phyloP scores from a whole-genome alignment of 1,140 invertebrate genomes.

The Olivierus martensii region DNA sequence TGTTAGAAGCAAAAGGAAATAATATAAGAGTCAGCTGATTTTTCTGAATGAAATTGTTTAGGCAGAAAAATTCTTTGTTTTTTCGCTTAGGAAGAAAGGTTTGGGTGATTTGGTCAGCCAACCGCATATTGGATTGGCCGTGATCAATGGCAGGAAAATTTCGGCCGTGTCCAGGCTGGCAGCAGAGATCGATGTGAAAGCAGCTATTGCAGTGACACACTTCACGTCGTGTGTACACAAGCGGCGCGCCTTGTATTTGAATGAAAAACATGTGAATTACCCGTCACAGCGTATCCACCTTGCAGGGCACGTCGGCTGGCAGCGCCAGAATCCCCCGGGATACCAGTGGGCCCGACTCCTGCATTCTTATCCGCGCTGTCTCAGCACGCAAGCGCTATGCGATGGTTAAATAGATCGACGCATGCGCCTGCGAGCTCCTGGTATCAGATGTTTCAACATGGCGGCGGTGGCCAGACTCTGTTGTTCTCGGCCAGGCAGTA shows the following conservation, averaged over 20 bases:
- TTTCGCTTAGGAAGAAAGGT: too few relatives aligned
- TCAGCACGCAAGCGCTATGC: slow-evolving; percentile 16
- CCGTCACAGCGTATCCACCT: neutral
- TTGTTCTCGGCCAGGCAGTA: slow-evolving; percentile 23
- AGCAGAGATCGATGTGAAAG: too few relatives aligned
- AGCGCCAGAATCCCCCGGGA: neutral
- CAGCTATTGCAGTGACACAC: neutral
- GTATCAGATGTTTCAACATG: slow-evolving; percentile 32
- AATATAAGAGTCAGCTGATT: too few relatives aligned
- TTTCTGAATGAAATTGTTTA: too few relatives aligned
- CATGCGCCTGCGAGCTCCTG: slow-evolving; percentile 23
- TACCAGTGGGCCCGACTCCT: slow-evolving; percentile 16
- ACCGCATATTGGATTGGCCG: too few relatives aligned
- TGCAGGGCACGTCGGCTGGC: slow-evolving; percentile 13
- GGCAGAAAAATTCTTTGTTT: too few relatives aligned
- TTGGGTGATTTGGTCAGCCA: too few relatives aligned
- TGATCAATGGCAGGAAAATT: too few relatives aligned
- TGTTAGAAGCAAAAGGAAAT: too few relatives aligned
- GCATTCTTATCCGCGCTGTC: slow-evolving; percentile 13
- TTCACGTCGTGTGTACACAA: neutral
- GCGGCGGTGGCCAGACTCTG: slow-evolving; percentile 33
- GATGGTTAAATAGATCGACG: slow-evolving; percentile 18
- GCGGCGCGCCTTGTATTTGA: slow-evolving; percentile 11
- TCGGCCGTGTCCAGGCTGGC: too few relatives aligned
- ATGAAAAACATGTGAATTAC: slow-evolving; percentile 16